Base-by-base conservation (phyloP, 2,113 vertebrate genomes). In the Coptodon bakossiorum region DNA sequence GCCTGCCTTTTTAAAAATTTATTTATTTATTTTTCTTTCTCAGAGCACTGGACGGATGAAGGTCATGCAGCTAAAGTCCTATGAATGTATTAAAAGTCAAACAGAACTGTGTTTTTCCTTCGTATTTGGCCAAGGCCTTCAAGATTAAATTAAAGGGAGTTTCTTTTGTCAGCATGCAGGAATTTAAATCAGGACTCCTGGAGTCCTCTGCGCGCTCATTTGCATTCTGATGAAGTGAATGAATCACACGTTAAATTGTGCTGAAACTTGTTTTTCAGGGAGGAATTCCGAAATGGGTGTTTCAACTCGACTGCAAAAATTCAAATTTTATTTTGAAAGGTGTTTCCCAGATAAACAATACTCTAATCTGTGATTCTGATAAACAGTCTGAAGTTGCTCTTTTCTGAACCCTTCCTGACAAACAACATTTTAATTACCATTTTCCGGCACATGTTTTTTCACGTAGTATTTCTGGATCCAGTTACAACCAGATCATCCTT, bases 241-340 rank as follows among this genome's bases (percentile, higher is more conserved):
- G 16, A 84, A 88, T 90, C 54, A 85, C 52, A 38, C 48, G 10
- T 84, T 89, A 89, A 82, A 93, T 86, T 71, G 54, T 45, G 53
- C 24, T 76, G 48, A 86, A 89, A 93, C 29, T 50, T 52, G 27
- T 83, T 78, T 79, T 82, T 79, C 13, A 52, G 82, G 83, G 83
- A 84, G 53, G 19, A 85, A 88, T 83, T 91, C 86, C 66, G 31
- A 12, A 27, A n/a, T 76, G 84, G 50, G 14, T 8, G 56, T n/a
- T 86, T 81, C 12, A 38, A 19, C 29, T 38, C 7, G 22, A 52
- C 27, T 86, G 38, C 43, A 89, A 50, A 68, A 86, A 86, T 50
- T 66, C 6, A 6, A 54, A 45, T 76, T 66, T 88, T 50, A 61
- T 43, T 83, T 87, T 52, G 76, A 66, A 87, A 83, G 17, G 61